phyloP scores from a whole-genome alignment of 1,140 invertebrate genomes.

The Dufourea novaeangliae region DNA sequence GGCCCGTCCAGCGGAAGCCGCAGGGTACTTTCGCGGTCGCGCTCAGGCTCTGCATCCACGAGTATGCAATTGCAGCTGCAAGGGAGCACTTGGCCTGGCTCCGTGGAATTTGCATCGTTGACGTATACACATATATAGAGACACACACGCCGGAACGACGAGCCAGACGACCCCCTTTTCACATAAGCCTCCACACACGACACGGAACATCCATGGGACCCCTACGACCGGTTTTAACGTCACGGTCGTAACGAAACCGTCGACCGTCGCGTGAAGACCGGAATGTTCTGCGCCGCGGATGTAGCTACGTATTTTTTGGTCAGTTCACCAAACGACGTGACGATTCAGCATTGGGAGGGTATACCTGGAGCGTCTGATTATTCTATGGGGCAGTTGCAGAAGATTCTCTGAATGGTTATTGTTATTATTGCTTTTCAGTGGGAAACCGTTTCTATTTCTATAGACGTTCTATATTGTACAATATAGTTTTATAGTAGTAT shows the following conservation, averaged over 20 bases:
- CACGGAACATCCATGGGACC: constrained; percentile 4
- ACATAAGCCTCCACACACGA: neutral
- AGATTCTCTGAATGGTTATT: too few relatives aligned
- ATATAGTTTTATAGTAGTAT: too few relatives aligned
- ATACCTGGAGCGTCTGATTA: too few relatives aligned
- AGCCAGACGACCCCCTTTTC: neutral
- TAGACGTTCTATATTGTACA: too few relatives aligned
- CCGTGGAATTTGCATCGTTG: constrained; percentile 58
- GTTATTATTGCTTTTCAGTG: too few relatives aligned
- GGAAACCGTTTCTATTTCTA: too few relatives aligned
- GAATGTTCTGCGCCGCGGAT: neutral
- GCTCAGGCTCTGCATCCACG: constrained; percentile 17
- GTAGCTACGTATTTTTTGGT: neutral
- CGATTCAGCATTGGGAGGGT: too few relatives aligned
- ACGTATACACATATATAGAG: constrained; percentile 42
- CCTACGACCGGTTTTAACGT: neutral
- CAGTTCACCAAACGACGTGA: too few relatives aligned
- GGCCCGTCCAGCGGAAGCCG: constrained; percentile 54
- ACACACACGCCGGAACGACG: constrained; percentile 19
- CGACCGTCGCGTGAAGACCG: neutral
- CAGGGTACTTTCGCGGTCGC: constrained; percentile 47
- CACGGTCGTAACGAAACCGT: neutral
- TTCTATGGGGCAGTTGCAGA: neutral
- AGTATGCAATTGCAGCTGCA: constrained; percentile 51
- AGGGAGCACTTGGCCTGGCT: constrained; percentile 48